A percentile compares a stretch with the other conserved stretches of the same genome.
phyloP scores from a whole-genome alignment of 2,888 invertebrate species.

The Rhagonycha fulva region DNA sequence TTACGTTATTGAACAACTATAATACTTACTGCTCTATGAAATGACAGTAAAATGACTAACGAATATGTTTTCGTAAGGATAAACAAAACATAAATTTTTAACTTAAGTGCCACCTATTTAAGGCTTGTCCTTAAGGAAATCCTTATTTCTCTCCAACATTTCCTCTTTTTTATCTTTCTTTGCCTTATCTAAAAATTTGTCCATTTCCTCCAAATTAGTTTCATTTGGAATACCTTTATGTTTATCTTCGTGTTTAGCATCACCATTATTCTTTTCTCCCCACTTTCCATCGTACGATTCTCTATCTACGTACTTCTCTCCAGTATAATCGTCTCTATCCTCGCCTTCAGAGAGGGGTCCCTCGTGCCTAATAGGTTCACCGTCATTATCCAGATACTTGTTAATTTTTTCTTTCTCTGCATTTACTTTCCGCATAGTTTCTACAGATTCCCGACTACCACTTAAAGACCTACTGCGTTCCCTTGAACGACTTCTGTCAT shows the following conservation, averaged over 20 bases:
- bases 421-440: constrained; percentile 59
- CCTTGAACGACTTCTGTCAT: constrained; percentile 64
- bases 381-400: constrained; percentile 58
- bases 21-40: neutral
- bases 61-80: neutral
- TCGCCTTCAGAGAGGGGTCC: constrained; percentile 64
- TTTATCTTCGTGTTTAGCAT: constrained; percentile 33
- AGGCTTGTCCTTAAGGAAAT: constrained; percentile 52
- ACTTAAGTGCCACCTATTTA: neutral
- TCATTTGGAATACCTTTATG: constrained; percentile 47
- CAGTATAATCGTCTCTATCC: constrained; percentile 59
- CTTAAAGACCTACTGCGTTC: constrained; percentile 56
- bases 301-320: constrained; percentile 59
- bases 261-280: constrained; percentile 58
- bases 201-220: constrained; percentile 60
- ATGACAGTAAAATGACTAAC: neutral
- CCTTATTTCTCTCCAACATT: constrained; percentile 60
- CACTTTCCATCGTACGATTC: constrained; percentile 70
- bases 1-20: neutral
- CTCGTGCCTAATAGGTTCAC: constrained; percentile 56
- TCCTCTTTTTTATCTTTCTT: constrained; percentile 64
- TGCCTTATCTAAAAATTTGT: constrained; percentile 60
- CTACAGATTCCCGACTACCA: constrained; percentile 55
- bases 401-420: constrained; percentile 64
- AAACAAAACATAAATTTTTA: neutral